Base-by-base conservation (phyloP, 2,888 invertebrate genomes). In the Sarcophaga variegata region DNA sequence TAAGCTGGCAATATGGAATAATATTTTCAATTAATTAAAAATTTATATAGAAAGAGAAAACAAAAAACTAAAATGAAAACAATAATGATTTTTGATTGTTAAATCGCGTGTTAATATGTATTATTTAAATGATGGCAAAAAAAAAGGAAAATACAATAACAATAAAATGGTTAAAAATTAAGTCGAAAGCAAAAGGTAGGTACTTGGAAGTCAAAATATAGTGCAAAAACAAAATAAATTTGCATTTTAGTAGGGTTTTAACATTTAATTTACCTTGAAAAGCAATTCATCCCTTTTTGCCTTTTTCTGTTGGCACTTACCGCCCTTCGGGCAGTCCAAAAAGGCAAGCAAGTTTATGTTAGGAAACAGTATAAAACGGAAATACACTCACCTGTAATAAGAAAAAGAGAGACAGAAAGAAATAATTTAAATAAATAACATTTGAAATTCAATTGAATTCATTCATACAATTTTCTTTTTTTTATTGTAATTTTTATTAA, bases 51-150 rank as follows among this genome's bases (percentile, higher is more conserved):
- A 76, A 64, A 45, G 0, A 37, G 37, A 37, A 37, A 6, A 37
- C n/a, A 14, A 11, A 62, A 72, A 59, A 11, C 22, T 3, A 64
- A 75, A 63, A 22, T n/a, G 45, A 66, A 72, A 66, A 54, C 17
- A 59, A 63, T 25, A 81, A 74, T 78, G 47, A 45, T 75, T 82
- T 82, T 76, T 86, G 82, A 86, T 86, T 82, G 82, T 67, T 76
- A 82, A 86, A 82, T 86, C 49, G 85, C 85, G 82, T 86, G 85
- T 67, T 86, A 54, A 67, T 77, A 59, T 22, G 20, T 37, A 74
- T 27, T 59, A 49, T 78, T 67, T 67, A 69, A 22, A 69, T 54
- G 37, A 12, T 47, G 12, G 37, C 14, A 4, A 22, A 17, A 66
- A 47, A 49, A 70, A n/a, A 22, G 17, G 2, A 59, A 45, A 63